A percentile compares a stretch with the other conserved stretches of the same genome.
Evolutionary conservation across 2,113 vertebrate species (phyloP).

Genomic region (Microcebus murinus): DNA sequence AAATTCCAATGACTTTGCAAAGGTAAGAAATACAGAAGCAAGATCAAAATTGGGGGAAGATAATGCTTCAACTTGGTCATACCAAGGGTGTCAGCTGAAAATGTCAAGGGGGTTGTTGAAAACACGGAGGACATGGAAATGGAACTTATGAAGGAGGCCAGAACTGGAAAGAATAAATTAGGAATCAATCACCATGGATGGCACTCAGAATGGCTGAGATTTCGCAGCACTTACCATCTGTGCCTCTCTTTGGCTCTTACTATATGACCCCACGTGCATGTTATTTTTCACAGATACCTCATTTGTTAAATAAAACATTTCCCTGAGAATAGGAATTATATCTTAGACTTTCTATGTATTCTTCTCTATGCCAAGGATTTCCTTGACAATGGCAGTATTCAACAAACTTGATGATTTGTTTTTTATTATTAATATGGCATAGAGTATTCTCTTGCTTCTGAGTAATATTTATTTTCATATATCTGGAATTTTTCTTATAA

Average conservation of each 20-base stretch:
- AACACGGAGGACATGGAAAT: neutral
- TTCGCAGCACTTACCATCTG: neutral
- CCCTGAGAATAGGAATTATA: neutral
- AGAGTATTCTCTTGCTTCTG: neutral
- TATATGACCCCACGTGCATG: fast-evolving
- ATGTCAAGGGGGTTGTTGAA: neutral
- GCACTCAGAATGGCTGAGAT: neutral
- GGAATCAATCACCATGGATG: neutral
- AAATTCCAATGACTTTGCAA: neutral
- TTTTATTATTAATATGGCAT: neutral
- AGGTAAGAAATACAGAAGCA: neutral
- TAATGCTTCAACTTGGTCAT: neutral
- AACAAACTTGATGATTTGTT: neutral
- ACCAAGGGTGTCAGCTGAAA: neutral
- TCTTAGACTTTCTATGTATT: neutral
- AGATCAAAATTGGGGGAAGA: neutral
- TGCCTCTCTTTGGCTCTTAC: neutral
- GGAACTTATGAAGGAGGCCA: too few species aligned
- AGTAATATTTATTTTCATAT: neutral
- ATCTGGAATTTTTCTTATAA: neutral
- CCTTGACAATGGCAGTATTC: neutral
- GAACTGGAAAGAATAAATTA: neutral
- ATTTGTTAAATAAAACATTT: neutral
- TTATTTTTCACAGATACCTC: neutral
- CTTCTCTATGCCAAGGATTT: neutral